phyloP scores from a whole-genome alignment of 2,113 vertebrate species.

The Panurus biarmicus region DNA sequence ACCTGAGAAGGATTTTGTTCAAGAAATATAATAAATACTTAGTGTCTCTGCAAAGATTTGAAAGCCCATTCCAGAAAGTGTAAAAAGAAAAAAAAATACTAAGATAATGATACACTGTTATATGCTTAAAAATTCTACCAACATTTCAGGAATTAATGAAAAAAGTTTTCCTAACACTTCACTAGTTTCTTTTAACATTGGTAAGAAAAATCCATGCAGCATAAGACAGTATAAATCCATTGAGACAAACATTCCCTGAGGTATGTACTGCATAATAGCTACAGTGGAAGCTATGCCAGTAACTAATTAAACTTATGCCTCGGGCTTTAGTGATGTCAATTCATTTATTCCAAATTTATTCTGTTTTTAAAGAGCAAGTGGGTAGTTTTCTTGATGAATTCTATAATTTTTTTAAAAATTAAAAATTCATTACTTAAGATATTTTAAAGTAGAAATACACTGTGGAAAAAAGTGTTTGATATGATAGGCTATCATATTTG shows the following conservation, averaged over 20 bases:
- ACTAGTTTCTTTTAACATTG: neutral
- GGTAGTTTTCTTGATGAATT: neutral
- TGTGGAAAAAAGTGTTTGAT: neutral
- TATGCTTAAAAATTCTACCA: neutral
- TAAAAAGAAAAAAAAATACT: neutral
- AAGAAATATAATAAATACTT: neutral
- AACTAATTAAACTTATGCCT: slow-evolving; percentile 43
- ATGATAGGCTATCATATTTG: neutral
- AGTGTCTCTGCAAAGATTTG: neutral
- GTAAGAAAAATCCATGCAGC: neutral
- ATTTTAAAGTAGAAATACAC: neutral
- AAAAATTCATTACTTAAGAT: neutral
- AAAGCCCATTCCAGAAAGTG: neutral
- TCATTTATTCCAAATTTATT: neutral
- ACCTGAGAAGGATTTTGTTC: neutral
- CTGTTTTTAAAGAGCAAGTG: neutral
- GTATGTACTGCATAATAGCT: neutral
- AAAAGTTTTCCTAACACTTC: neutral
- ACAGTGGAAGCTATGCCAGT: neutral
- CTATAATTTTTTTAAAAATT: neutral
- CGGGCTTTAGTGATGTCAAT: neutral
- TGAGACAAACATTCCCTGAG: slow-evolving; percentile 5
- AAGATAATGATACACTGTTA: neutral
- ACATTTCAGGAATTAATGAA: neutral
- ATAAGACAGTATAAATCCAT: neutral